These are phyloP conservation scores for Conomelus anceps DNA, from an alignment of 2,888 invertebrate genomes.

Conservation along the genomic window DNA sequence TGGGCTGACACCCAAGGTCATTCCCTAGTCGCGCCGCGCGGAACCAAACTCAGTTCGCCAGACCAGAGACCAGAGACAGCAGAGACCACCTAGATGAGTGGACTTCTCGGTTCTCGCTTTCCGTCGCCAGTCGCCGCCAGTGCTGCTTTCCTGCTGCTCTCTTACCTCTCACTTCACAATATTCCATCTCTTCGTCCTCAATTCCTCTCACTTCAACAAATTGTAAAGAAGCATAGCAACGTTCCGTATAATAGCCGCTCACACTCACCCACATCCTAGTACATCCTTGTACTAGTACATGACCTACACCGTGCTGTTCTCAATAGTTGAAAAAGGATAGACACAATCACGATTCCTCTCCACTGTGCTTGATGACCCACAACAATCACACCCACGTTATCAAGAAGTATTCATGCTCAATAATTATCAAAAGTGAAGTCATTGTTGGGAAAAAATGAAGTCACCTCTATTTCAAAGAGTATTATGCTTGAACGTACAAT, in stretches of 20 bases:
- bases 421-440: background rate
- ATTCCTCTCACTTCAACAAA: too few relatives aligned
- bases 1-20: background rate
- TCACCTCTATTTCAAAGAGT: background rate
- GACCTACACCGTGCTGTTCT: background rate
- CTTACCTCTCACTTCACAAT: background rate
- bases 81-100: too few relatives aligned
- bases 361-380: background rate
- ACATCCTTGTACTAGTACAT: background rate
- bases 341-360: background rate
- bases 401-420: background rate
- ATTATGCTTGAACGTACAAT: background rate
- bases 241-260: too few relatives aligned
- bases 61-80: too few relatives aligned
- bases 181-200: too few relatives aligned
- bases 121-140: background rate
- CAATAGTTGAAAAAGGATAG: background rate
- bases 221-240: too few relatives aligned
- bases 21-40: too few relatives aligned
- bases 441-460: background rate
- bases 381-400: background rate
- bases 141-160: background rate
- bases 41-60: background rate
- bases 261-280: too few relatives aligned
- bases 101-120: too few relatives aligned